Percentiles rank a stretch among this genome's conserved stretches.
Conservation (phyloP, 2,888 invertebrate genomes). For the Crocallis elinguaria region DNA sequence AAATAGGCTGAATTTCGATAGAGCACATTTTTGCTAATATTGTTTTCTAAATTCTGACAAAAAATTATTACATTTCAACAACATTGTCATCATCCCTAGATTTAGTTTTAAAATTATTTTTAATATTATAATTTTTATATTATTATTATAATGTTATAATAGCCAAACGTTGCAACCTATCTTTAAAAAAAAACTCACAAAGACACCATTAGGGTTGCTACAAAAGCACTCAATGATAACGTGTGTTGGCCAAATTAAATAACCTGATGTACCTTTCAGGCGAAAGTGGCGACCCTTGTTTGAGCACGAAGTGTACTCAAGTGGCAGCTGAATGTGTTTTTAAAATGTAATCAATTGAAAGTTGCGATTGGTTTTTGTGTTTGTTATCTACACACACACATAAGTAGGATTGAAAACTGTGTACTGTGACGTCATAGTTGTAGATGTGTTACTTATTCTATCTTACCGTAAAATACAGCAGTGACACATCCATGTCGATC, state of each 20-base stretch:
- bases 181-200: neutral
- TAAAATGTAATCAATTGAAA: conserved; percentile 36
- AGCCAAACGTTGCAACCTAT: conserved; percentile 5
- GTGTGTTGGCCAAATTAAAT: conserved; percentile 63
- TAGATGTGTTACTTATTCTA: neutral
- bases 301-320: conserved; percentile 26
- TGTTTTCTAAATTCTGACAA: no score
- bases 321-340: conserved; percentile 38
- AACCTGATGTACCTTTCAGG: conserved; percentile 46
- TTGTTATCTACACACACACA: no score
- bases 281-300: conserved; percentile 30
- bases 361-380: conserved; percentile 6
- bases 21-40: no score
- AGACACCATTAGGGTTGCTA: conserved; percentile 33
- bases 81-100: no score
- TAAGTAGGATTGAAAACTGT: no score
- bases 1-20: no score
- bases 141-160: neutral
- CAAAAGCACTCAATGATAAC: conserved; percentile 55
- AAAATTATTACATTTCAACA: no score
- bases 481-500: conserved; percentile 46
- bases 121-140: no score
- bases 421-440: neutral
- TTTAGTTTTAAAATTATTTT: no score
- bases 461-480: conserved; percentile 48